These are phyloP conservation scores for Caranx melampygus DNA, from an alignment of 2,113 vertebrate species.

Conservation along the genomic window DNA sequence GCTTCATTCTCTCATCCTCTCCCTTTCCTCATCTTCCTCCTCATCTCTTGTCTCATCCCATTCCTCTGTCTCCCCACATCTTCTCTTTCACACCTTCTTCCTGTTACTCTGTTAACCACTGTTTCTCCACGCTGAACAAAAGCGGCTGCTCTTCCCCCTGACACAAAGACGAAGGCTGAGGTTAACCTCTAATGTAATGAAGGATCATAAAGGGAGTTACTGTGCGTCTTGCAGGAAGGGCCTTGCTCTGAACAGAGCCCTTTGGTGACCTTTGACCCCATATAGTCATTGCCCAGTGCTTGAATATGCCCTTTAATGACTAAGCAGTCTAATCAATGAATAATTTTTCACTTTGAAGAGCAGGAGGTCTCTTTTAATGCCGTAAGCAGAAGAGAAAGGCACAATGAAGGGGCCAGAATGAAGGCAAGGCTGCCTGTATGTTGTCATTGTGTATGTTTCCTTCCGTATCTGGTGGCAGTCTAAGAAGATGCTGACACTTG, in stretches of 20 bases:
- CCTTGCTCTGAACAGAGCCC: constrained; percentile 77
- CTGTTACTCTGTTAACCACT: constrained; percentile 46
- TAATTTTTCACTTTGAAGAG: constrained; percentile 77
- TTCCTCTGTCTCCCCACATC: constrained; percentile 36
- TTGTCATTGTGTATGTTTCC: constrained; percentile 4
- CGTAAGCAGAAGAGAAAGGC: neutral
- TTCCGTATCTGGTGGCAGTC: neutral
- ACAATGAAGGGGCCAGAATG: constrained; percentile 13
- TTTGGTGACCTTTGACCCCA: constrained; percentile 83
- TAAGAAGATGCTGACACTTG: constrained; percentile 33
- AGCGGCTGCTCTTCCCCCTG: constrained; percentile 5
- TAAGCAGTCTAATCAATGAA: constrained; percentile 79
- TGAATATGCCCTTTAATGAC: constrained; percentile 80
- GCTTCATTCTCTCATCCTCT: constrained; percentile 59
- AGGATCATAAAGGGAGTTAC: constrained; percentile 78
- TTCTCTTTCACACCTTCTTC: constrained; percentile 41
- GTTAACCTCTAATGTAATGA: constrained; percentile 79
- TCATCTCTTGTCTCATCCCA: constrained; percentile 61
- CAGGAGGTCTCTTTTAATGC: constrained; percentile 29
- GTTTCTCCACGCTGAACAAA: constrained; percentile 50
- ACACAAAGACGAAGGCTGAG: constrained; percentile 12
- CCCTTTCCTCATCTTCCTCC: constrained; percentile 44
- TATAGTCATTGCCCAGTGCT: constrained; percentile 78
- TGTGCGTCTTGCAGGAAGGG: constrained; percentile 66
- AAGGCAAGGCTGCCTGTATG: neutral